Conservation (phyloP, 2,797 vertebrate genomes). For the Pithecia hirsuta region DNA sequence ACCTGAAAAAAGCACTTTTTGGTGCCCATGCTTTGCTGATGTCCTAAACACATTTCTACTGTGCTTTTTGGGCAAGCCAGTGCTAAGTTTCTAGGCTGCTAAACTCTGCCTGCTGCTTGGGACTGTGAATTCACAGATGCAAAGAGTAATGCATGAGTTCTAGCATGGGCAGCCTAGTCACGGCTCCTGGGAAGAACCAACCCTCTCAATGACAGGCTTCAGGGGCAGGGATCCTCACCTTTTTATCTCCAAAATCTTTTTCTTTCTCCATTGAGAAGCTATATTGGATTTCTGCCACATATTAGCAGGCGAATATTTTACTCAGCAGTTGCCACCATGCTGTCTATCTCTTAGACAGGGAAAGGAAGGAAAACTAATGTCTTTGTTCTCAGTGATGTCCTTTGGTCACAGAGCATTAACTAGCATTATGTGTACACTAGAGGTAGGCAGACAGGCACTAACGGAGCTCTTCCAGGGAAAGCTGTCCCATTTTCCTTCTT, state of each 20-base stretch:
- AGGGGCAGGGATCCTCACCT: neutral
- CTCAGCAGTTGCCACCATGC: conserved; percentile 70
- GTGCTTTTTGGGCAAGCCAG: neutral
- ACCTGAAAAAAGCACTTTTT: conserved; percentile 7
- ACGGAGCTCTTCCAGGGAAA: conserved; percentile 70
- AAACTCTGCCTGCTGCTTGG: neutral
- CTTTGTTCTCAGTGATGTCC: conserved; percentile 67
- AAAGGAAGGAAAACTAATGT: conserved; percentile 70
- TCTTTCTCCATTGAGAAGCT: conserved; percentile 19
- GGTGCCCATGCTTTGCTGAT: neutral
- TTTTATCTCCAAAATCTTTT: neutral
- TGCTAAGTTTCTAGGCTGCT: neutral
- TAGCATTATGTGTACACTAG: conserved; percentile 67
- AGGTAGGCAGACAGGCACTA: conserved; percentile 70
- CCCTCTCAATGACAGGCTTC: neutral
- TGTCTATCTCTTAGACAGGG: conserved; percentile 64
- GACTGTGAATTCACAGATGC: neutral
- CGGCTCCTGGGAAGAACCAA: neutral
- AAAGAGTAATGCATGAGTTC: neutral
- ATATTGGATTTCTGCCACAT: neutral
- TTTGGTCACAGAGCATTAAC: conserved; percentile 65
- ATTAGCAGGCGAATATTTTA: conserved; percentile 68
- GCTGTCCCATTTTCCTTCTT: conserved; percentile 60
- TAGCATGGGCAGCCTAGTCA: neutral
- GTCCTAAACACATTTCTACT: neutral